Evolutionary conservation across 2,888 invertebrate genomes (phyloP), one percentile per base, ranked within the genome.

Genomic region (Celastrina argiolus): DNA sequence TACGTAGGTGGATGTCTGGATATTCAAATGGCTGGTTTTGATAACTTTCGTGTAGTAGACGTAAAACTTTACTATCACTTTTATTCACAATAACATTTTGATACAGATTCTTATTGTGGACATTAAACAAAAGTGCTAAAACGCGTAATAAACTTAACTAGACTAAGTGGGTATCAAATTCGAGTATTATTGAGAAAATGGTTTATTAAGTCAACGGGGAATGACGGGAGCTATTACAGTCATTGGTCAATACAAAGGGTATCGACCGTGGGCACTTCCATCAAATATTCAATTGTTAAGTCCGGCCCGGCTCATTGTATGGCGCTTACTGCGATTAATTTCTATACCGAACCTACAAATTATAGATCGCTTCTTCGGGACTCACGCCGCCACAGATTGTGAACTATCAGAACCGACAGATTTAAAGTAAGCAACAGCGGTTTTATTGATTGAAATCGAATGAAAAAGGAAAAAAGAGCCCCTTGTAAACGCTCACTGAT

Each of bases 211-310:
- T 39, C 22, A 22, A 8, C 16, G 18, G 14, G 2, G 14, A 61
- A 61, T 39, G 61, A 39, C 39, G 36, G 61, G 22, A 36, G 39
- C 36, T 61, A 61, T 39, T 61, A 39, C 22, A 22, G 22, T 59
- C 36, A 39, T 61, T 61, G 61, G 61, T 61, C 39, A 61, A 61
- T 61, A 36, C 61, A 34, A 58, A 70, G 70, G 66, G 70, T 65
- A 61, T 63, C 61, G 67, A 56, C 61, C 61, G 36, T 61, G 74
- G 82, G 79, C 83, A 69, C 73, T 67, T 65, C 64, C 67, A 88
- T 89, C 84, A 87, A 87, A 86, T 82, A 85, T 86, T 88, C 82
- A 84, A 84, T 84, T 77, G 80, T 74, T 67, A 74, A 74, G 74
- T 75, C 74, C 72, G 69, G 76, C 78, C 80, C 78, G 75, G 74